Evolutionary conservation across 2,797 vertebrate species (phyloP), one percentile per base, ranked within the genome.

Genomic region (Lepus oiostolus): DNA sequence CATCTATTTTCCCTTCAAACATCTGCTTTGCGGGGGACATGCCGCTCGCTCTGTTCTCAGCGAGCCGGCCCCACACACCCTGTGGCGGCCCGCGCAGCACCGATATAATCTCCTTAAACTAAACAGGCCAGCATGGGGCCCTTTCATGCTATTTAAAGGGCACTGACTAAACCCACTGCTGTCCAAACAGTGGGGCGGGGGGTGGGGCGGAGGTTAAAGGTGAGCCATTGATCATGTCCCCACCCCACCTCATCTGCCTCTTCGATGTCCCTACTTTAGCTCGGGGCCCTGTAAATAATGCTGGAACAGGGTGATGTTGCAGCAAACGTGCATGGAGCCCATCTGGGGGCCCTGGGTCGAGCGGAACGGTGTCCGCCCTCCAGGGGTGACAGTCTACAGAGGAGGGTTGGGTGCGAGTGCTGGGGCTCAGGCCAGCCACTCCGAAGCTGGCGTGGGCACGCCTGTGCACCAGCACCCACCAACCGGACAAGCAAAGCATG

Each of bases 81-180:
- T 30, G 88, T 97, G 95, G 96, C 93, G 85, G 77, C 62, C 65
- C 22, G 77, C 85, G 81, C 42, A 88, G 87, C 70, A 12, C 81
- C 93, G 90, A 84, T 65, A 76, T 85, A 87, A 90, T 93, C 97
- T 95, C 65, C 22, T 89, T 35, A 91, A 97, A 90, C 24, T 81
- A 94, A 98, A 91, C 79, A 91, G 50, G 79, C 19, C 28, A 75
- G 80, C 83, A 7, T 54, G 47, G 63, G 97, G 74, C 94, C 91
- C 96, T 96, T 96, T 93, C 92, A 93, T 95, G 91, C 96, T 95
- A 88, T 95, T 97, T 97, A 96, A 97, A 97, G 93, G 82, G 85
- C 0, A 2, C 58, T 54, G 84, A 96, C 94, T 82, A 96, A 97
- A 80, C 72, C 88, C 88, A 75, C 71, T 67, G 84, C 96, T 96